Conservation (phyloP, 30 jellyfish, hydroid and myxozoan species). For the Mastigias papua region DNA sequence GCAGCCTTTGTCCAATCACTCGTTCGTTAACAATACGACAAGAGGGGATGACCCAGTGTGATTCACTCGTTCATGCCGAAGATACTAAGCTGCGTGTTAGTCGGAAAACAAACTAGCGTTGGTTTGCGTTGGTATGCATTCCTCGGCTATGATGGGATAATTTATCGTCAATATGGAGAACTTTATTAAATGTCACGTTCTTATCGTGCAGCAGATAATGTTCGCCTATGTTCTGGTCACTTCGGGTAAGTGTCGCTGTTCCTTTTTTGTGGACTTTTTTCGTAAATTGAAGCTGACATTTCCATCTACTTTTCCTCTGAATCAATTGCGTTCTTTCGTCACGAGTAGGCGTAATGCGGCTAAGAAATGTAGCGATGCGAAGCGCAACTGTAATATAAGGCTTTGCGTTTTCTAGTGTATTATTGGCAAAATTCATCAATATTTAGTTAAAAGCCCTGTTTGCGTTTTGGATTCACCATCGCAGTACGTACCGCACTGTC, state of each 20-base stretch:
- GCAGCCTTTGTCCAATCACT: slow-evolving; percentile 48
- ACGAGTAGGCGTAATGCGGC: neutral
- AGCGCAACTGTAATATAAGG: too few species aligned
- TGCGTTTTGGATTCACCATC: too few species aligned
- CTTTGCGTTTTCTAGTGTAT: too few species aligned
- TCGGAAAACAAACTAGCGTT: slow-evolving; percentile 32
- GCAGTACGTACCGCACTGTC: neutral
- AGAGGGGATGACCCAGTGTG: slow-evolving; percentile 67
- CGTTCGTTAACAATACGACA: slow-evolving; percentile 56
- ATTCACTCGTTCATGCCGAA: slow-evolving; percentile 68
- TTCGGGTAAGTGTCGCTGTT: slow-evolving; percentile 33
- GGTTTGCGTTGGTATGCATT: neutral
- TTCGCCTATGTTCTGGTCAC: slow-evolving; percentile 34
- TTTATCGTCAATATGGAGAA: slow-evolving; percentile 6
- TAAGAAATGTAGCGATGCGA: neutral
- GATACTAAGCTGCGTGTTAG: slow-evolving; percentile 28
- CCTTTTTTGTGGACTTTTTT: neutral
- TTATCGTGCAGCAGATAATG: slow-evolving; percentile 34
- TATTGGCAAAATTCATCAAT: too few species aligned
- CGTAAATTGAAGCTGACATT: neutral
- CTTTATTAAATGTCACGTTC: slow-evolving; percentile 11
- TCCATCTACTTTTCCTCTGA: neutral
- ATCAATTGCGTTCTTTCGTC: neutral
- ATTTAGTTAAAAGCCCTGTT: too few species aligned
- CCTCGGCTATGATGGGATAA: neutral